Base-by-base conservation (phyloP, 92 coral and sea anemone species). In the Porites rus region DNA sequence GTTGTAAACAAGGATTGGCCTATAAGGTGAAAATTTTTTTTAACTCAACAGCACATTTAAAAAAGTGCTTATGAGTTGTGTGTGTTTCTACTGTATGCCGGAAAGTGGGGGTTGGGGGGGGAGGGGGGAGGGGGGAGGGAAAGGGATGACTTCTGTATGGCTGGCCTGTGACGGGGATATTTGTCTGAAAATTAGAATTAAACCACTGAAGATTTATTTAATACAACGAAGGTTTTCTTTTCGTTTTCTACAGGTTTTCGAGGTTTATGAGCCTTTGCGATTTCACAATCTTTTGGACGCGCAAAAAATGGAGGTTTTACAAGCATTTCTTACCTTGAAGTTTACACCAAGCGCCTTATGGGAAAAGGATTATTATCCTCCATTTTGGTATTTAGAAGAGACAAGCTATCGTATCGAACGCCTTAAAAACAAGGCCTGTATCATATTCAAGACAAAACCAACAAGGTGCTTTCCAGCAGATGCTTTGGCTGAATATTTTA, bases 211-310 rank as follows among this genome's bases (percentile, higher is more conserved):
- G 28, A 25, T 1, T 25, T 25, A 25, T 25, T 25, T 31, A 31
- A 31, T 31, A 10, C 9, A 28, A 62, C 14, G 13, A 38, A 59
- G 11, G 17, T 14, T 25, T 7, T 8, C 1, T 10, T 28, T 79
- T 65, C 21, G 25, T 63, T 79, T 69, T 56, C 69, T 31, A 51
- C 81, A 84, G 88, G 52, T 63, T 43, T 74, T 62, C 20, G 81
- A 74, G 18, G 81, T 84, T 14, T 84, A 50, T 38, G 88, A 84
- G 19, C 88, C 88, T 20, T 50, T 84, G 14, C 64, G 88, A 58
- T 62, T 19, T 74, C 79, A 65, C 80, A 63, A 63, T 51, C 79
- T 74, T 10, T 22, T 38, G 24, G 24, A 65, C 64, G 75, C 28
- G 8, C 72, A 74, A 18, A 84, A 84, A 72, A 8, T 84, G 5